Base-by-base conservation (phyloP, 2,113 vertebrate species). In the Ancistrus triradiatus region DNA sequence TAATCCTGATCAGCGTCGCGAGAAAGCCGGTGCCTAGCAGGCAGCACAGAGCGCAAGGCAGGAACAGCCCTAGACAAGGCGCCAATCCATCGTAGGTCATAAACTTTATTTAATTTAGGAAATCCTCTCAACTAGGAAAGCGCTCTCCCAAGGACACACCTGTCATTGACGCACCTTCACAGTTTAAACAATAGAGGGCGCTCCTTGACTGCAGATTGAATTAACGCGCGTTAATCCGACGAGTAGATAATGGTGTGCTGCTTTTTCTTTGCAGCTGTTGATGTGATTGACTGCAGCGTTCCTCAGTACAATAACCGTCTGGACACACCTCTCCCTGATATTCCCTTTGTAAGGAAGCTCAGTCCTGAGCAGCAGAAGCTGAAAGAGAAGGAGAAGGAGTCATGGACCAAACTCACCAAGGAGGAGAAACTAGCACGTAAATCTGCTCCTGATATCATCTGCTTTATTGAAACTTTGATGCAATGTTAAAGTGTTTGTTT, bases 341-440 rank as follows among this genome's bases (percentile, higher is more conserved):
- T 78, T 6, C 76, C 80, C 1, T 85, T 73, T 13, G 49, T 83
- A 14, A 42, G 27, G 33, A 67, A 69, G 2, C 69, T 79, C 61
- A 84, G 11, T 50, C 14, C 69, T 0, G 73, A 84, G 66, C 82
- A 85, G 66, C 66, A 33, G 27, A 68, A 65, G 11, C 76, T 85
- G 14, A 84, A 83, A 49, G 78, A 75, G 68, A 85, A 83, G 35
- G 84, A 85, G 76, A 78, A 72, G 46, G 81, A 66, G 4, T 27
- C 77, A 7, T 85, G 84, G 84, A 75, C 60, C 17, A 63, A 69
- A 2, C 77, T 85, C 10, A 79, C 72, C 52, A 76, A 78, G 38
- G 82, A 84, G 47, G 84, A 84, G 44, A 80, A 81, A 57, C 63
- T 84, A 11, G 77, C 77, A 59, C 59, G 82, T 85, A 78, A 72